Conservation (phyloP, 2,797 vertebrate genomes). For the Pantherophis alleghaniensis region DNA sequence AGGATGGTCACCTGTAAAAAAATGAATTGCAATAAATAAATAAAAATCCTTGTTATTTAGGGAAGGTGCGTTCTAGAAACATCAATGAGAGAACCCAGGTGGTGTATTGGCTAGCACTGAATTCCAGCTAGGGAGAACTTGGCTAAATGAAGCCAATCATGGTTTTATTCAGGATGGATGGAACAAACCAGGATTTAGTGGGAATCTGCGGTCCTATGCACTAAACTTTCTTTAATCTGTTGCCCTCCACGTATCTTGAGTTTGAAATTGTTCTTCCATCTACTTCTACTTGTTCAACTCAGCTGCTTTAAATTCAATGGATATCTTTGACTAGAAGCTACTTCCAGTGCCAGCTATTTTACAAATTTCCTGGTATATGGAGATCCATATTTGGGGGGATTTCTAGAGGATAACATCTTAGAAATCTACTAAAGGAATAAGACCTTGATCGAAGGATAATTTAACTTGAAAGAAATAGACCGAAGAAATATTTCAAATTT, state of each 20-base stretch:
- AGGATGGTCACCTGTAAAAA: conserved; percentile 84
- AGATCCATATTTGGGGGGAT: not conserved
- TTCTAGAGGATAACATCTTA: not conserved
- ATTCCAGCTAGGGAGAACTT: not conserved
- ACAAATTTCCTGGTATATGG: not conserved
- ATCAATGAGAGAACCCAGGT: not conserved
- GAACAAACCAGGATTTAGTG: not conserved
- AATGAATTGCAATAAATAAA: conserved; percentile 42
- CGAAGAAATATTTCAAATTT: not conserved
- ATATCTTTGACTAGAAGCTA: not conserved
- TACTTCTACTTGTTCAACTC: not conserved
- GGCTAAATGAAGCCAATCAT: not conserved
- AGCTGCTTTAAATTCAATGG: not conserved
- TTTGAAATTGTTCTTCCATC: not conserved
- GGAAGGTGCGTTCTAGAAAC: not conserved
- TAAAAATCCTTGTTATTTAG: not conserved
- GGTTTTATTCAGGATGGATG: no score
- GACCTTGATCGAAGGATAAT: not conserved
- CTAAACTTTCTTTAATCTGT: not conserved
- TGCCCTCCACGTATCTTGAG: not conserved
- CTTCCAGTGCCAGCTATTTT: not conserved
- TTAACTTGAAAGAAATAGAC: not conserved
- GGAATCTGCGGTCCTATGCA: not conserved
- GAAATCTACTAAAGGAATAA: not conserved
- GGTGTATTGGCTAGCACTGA: not conserved